Percentiles rank a stretch among this genome's conserved stretches.
Conservation (phyloP, 1,140 invertebrate genomes). For the Phortica variegata region DNA sequence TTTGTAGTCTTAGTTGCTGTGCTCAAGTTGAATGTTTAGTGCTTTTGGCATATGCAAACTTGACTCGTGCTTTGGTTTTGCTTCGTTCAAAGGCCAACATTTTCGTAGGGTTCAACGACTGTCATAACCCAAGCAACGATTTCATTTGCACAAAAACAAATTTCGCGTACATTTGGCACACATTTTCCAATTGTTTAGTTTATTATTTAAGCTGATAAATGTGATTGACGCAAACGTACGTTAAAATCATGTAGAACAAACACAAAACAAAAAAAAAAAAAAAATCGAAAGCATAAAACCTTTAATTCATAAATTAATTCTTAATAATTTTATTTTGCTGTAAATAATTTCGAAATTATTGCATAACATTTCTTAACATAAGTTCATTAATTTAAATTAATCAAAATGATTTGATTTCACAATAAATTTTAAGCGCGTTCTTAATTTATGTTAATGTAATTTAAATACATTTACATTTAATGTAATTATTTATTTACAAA, state of each 20-base stretch:
- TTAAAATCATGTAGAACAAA: too few relatives aligned
- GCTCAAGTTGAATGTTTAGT: slow-evolving; percentile 27
- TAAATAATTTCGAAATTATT: slow-evolving; percentile 55
- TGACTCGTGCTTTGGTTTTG: slow-evolving; percentile 50
- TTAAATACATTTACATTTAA: neutral
- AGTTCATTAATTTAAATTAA: slow-evolving; percentile 5
- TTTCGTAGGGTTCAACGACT: neutral
- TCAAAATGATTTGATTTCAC: neutral
- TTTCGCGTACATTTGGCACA: too few relatives aligned
- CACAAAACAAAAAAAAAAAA: slow-evolving; percentile 21
- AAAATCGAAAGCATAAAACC: slow-evolving; percentile 16
- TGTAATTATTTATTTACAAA: neutral
- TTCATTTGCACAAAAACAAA: slow-evolving; percentile 30
- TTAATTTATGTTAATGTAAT: neutral
- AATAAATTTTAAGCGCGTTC: neutral
- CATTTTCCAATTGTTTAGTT: slow-evolving; percentile 33
- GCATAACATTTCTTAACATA: slow-evolving; percentile 46
- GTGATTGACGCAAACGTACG: slow-evolving; percentile 25
- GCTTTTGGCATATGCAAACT: slow-evolving; percentile 16
- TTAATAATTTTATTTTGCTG: slow-evolving; percentile 50
- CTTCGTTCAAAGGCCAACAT: slow-evolving; percentile 1
- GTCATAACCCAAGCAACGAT: slow-evolving; percentile 51
- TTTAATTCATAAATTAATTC: slow-evolving; percentile 29
- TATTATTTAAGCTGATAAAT: slow-evolving; percentile 33
- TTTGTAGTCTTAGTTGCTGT: neutral